Conservation (phyloP, 2,888 invertebrate genomes). For the Uloborus plumipes region DNA sequence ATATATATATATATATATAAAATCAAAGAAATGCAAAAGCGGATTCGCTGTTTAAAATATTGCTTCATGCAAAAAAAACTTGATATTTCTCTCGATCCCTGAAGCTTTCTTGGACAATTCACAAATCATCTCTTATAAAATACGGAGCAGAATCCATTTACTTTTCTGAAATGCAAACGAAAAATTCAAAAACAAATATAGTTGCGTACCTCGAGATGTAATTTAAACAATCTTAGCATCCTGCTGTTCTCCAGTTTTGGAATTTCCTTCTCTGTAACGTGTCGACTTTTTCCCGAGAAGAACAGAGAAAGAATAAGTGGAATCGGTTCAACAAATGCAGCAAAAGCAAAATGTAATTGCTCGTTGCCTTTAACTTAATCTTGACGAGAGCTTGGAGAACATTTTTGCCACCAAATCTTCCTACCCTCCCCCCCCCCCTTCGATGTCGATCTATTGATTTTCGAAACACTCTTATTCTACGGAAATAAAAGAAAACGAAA, state of each 20-base stretch:
- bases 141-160: conserved; percentile 19
- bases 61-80: too few relatives aligned
- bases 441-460: conserved; percentile 45
- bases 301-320: conserved; percentile 18
- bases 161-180: conserved; percentile 20
- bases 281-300: conserved; percentile 44
- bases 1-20: too few relatives aligned
- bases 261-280: conserved; percentile 3
- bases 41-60: too few relatives aligned
- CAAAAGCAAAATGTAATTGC: conserved; percentile 50
- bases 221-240: conserved; percentile 20
- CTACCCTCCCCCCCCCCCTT: conserved; percentile 11
- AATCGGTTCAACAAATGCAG: conserved; percentile 4
- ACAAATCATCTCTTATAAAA: not conserved
- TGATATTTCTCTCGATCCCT: too few relatives aligned
- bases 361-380: conserved; percentile 60
- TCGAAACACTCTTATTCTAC: conserved; percentile 24
- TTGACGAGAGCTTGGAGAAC: conserved; percentile 50
- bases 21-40: too few relatives aligned
- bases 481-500: conserved; percentile 27
- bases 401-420: conserved; percentile 37
- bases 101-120: not conserved
- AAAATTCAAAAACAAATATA: conserved; percentile 25
- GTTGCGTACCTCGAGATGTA: conserved; percentile 31
- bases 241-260: conserved; percentile 5